Conservation (phyloP, 2,797 vertebrate genomes). For the Naso thynnoides region DNA sequence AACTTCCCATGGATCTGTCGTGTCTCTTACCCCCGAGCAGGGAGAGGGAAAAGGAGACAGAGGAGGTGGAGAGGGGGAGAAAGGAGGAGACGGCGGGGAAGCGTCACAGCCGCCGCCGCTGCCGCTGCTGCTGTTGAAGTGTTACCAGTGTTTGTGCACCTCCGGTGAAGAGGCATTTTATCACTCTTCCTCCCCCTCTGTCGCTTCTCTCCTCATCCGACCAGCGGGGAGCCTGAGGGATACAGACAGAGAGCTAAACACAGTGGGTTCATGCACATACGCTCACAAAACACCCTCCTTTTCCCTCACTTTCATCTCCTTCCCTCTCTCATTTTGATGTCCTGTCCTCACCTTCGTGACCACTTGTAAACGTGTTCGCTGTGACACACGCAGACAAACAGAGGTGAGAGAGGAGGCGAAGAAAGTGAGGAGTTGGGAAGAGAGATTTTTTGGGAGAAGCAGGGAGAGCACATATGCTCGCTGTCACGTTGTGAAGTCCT, state of each 20-base stretch:
- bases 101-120: conserved; percentile 42
- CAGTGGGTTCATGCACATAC: conserved; percentile 54
- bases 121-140: conserved; percentile 57
- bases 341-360: conserved; percentile 65
- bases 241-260: conserved; percentile 70
- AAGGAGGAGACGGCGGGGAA: conserved; percentile 54
- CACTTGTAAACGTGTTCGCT: conserved; percentile 48
- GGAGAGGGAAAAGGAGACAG: conserved; percentile 56
- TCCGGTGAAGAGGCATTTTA: conserved; percentile 58
- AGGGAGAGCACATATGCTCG: conserved; percentile 54
- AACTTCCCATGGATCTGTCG: conserved; percentile 70
- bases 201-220: conserved; percentile 55
- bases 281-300: conserved; percentile 38
- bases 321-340: conserved; percentile 44
- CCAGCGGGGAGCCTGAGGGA: conserved; percentile 66
- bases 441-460: conserved; percentile 1
- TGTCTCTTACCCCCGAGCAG: conserved; percentile 39
- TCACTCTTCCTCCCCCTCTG: conserved; percentile 32
- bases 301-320: conserved; percentile 41
- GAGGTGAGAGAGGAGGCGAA: conserved; percentile 31
- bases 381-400: conserved; percentile 39
- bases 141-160: conserved; percentile 52
- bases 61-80: conserved; percentile 53
- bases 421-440: conserved; percentile 41
- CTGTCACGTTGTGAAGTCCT: conserved; percentile 71